Conservation (phyloP, 2,888 invertebrate genomes). For the Brachypalpus laphriformis region DNA sequence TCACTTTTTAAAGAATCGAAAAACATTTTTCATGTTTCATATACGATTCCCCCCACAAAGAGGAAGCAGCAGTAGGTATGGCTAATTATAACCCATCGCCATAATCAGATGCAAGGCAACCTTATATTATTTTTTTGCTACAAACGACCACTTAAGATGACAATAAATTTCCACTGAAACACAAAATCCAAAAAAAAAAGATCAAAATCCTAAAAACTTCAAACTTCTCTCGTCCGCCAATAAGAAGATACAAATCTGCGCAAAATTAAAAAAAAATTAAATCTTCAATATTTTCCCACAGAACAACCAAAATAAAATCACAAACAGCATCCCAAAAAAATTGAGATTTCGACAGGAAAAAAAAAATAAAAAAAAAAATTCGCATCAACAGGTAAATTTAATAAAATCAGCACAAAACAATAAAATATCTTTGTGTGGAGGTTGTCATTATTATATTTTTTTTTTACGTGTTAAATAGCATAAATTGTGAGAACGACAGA, state of each 20-base stretch:
- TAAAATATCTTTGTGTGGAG: slow-evolving; percentile 70
- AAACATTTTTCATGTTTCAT: slow-evolving; percentile 63
- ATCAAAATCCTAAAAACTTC: slow-evolving; percentile 13
- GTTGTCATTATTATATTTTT: slow-evolving; percentile 47
- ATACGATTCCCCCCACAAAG: slow-evolving; percentile 9
- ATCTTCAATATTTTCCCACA: slow-evolving; percentile 60
- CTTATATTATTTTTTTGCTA: slow-evolving; percentile 6
- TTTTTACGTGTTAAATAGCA: slow-evolving; percentile 43
- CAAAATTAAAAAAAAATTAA: slow-evolving; percentile 22
- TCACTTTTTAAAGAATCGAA: slow-evolving; percentile 51
- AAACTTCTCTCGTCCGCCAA: slow-evolving; percentile 35
- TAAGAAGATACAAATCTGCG: slow-evolving; percentile 60
- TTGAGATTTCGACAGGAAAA: too few species aligned
- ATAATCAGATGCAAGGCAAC: slow-evolving; percentile 58
- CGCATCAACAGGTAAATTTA: slow-evolving; percentile 64
- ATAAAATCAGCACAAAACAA: slow-evolving; percentile 60
- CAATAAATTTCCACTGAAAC: slow-evolving; percentile 59
- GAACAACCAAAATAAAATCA: slow-evolving; percentile 4
- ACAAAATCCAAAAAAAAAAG: not conserved
- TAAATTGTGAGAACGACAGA: not conserved
- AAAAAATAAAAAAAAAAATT: too few species aligned
- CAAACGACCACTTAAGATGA: slow-evolving; percentile 60
- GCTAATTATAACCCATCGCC: slow-evolving; percentile 56
- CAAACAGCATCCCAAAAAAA: slow-evolving; percentile 27
- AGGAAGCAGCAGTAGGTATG: slow-evolving; percentile 1